Evolutionary conservation across 30 jellyfish, hydroid and myxozoan species (phyloP).

Genomic region (Aurelia aurita): DNA sequence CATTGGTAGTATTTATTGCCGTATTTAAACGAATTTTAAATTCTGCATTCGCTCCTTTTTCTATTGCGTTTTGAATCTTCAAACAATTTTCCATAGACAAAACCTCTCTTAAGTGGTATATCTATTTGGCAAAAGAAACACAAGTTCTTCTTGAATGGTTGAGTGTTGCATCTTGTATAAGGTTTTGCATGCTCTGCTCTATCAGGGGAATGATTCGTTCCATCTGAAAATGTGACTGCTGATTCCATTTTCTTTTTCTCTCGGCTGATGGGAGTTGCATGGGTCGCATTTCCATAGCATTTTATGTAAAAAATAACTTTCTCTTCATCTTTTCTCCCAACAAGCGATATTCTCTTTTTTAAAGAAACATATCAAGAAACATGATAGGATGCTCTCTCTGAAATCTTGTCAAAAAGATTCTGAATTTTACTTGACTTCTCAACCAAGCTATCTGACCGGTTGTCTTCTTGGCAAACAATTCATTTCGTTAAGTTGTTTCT

Average conservation of each 20-base stretch:
- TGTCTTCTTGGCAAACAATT: too few species aligned
- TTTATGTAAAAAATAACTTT: too few species aligned
- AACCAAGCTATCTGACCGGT: too few species aligned
- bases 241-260: background rate
- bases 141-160: background rate
- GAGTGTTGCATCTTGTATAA: constrained; percentile 4
- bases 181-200: constrained; percentile 2
- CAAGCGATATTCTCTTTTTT: too few species aligned
- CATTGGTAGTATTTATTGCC: background rate
- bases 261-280: background rate
- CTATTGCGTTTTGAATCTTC: background rate
- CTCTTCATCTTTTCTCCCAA: too few species aligned
- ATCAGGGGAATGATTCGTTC: constrained; percentile 1
- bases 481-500: too few species aligned
- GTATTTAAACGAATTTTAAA: background rate
- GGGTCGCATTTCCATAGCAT: too few species aligned
- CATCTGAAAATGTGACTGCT: constrained; percentile 4
- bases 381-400: too few species aligned
- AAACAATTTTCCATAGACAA: background rate
- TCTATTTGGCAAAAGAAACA: constrained; percentile 1
- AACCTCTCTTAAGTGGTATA: background rate
- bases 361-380: too few species aligned
- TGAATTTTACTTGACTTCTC: too few species aligned
- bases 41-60: constrained; percentile 5
- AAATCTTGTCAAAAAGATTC: too few species aligned